A percentile compares a stretch with the other conserved stretches of the same genome.
Conservation (phyloP, 2,888 invertebrate species). For the Archaeoteleia sp. region DNA sequence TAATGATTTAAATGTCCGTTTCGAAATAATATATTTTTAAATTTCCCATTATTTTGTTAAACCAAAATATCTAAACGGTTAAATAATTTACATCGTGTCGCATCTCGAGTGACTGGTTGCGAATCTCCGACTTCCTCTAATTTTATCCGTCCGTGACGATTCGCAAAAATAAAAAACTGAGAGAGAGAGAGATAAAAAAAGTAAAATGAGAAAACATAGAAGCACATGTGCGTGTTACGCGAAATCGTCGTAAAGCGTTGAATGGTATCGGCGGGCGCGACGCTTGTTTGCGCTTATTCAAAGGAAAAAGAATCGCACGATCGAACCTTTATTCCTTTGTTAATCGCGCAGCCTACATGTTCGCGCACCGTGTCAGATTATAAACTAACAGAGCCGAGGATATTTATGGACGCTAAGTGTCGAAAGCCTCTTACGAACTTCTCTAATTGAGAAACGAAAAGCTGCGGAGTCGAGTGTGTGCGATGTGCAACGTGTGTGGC, state of each 20-base stretch:
- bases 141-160: conserved; percentile 34
- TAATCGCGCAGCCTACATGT: conserved; percentile 52
- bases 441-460: conserved; percentile 52
- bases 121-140: conserved; percentile 16
- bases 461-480: conserved; percentile 6
- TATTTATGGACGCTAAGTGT: conserved; percentile 55
- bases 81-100: too few relatives aligned
- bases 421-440: conserved; percentile 50
- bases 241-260: conserved; percentile 26
- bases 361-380: conserved; percentile 52
- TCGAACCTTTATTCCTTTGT: conserved; percentile 50
- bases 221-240: conserved; percentile 26
- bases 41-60: too few relatives aligned
- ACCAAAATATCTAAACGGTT: too few relatives aligned
- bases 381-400: conserved; percentile 52
- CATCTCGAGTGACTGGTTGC: conserved; percentile 4
- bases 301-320: conserved; percentile 34
- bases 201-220: not conserved
- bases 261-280: conserved; percentile 6
- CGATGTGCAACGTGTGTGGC: conserved; percentile 22
- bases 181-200: not conserved
- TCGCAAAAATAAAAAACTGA: conserved; percentile 17
- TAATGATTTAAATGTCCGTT: too few relatives aligned
- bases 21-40: too few relatives aligned
- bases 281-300: conserved; percentile 11